Percentiles rank a stretch among this genome's conserved stretches.
Conservation (phyloP, 92 coral and sea anemone species). For the Parazoanthus darwini region DNA sequence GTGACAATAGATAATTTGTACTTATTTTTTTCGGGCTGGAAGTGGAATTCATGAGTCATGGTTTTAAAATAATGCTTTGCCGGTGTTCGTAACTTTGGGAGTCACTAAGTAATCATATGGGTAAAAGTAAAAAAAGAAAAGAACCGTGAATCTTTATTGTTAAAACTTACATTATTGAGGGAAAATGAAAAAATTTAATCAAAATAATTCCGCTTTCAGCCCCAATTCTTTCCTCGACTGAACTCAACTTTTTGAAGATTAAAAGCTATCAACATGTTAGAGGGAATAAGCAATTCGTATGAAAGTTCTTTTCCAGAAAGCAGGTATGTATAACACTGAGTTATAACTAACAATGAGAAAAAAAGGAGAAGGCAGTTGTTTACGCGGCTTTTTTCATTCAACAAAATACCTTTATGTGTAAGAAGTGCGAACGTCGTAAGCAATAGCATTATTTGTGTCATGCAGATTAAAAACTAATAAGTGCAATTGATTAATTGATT, state of each 20-base stretch:
- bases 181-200: no score
- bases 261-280: neutral
- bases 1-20: no score
- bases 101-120: neutral
- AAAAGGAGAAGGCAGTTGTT: neutral
- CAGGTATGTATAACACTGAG: neutral
- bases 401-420: neutral
- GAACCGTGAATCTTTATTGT: neutral
- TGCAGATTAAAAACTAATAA: neutral
- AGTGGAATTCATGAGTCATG: neutral
- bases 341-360: neutral
- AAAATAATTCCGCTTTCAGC: neutral
- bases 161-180: neutral
- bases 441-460: neutral
- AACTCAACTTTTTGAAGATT: neutral
- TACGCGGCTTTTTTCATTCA: neutral
- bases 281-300: neutral
- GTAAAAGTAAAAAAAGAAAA: neutral
- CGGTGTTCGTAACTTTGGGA: no score
- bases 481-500: neutral
- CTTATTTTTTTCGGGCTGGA: neutral
- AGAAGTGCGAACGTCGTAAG: neutral
- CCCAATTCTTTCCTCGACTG: neutral
- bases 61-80: neutral
- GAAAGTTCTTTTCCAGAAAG: neutral